Evolutionary conservation across 2,113 vertebrate genomes (phyloP), one percentile per base, ranked within the genome.

Genomic region (Sinocyclocheilus rhinocerous): DNA sequence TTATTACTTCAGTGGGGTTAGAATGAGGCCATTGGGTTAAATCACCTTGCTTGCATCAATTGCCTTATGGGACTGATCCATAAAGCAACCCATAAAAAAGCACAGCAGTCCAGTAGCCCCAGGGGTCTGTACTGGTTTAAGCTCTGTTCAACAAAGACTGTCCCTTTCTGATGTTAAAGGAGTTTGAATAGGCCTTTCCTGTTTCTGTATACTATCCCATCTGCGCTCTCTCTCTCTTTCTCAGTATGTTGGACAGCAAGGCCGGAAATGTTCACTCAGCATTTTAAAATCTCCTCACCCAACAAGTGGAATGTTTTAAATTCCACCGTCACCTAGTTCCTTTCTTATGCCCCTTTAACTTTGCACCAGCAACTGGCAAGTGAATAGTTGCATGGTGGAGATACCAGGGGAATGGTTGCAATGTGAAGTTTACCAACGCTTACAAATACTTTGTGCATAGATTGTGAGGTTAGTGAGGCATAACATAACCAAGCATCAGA

Each of bases 271-370:
- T 83, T 83, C 70, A n/a, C 69, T 50, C 65, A 22, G 81, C 24
- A 33, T 88, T 89, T 89, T 89, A 75, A 87, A 90, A 86, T 73
- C 89, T 90, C 88, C 83, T 91, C 89, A 88, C 85, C 89, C 87
- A 89, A 89, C 87, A 87, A 94, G 90, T 89, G 76, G 87, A 93
- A 92, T 92, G 81, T 87, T 91, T 92, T 26, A 90, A 89, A 94
- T 94, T 94, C 91, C 90, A 90, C 83, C 81, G 83, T 93, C 88
- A 92, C 91, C 90, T 90, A 91, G 84, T 91, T 92, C 65, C 84
- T 87, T 75, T 90, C 83, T 81, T 84, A 88, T 91, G 88, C 90
- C 90, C 72, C 80, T 67, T 83, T 79, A 85, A 79, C 24, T 33
- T 26, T 76, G 24, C 63, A 75, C 45, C 33, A 26, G 48, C 57